phyloP scores from a whole-genome alignment of 2,888 invertebrate genomes.

The Melanotus villosus region DNA sequence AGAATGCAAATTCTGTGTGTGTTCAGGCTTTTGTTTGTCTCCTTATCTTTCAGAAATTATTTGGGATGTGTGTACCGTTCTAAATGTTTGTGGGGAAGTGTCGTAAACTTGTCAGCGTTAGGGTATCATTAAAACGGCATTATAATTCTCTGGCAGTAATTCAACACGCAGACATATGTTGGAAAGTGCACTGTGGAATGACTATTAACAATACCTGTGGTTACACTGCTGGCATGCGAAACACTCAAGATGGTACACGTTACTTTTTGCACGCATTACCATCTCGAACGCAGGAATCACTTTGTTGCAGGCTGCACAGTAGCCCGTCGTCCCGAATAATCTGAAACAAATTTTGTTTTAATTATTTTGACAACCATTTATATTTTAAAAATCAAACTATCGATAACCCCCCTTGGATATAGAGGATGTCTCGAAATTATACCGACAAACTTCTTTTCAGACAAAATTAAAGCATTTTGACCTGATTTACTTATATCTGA shows the following conservation, averaged over 20 bases:
- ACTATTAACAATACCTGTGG: conserved; percentile 79
- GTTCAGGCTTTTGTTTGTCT: neutral
- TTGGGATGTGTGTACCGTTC: conserved; percentile 20
- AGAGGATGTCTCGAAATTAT: no score
- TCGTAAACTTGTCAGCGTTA: conserved; percentile 42
- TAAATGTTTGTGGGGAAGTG: conserved; percentile 35
- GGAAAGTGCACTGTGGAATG: conserved; percentile 41
- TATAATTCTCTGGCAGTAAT: conserved; percentile 54
- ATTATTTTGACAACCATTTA: no score
- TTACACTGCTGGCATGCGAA: conserved; percentile 96
- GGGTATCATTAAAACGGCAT: conserved; percentile 53
- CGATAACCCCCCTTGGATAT: no score
- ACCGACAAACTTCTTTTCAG: no score
- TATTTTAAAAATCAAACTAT: no score
- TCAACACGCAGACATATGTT: conserved; percentile 46
- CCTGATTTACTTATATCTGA: no score
- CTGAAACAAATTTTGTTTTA: conserved; percentile 71
- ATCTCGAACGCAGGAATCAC: conserved; percentile 95
- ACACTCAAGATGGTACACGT: conserved; percentile 95
- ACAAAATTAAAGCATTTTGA: no score
- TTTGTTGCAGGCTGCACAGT: conserved; percentile 93
- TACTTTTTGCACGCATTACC: conserved; percentile 94
- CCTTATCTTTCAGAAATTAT: neutral
- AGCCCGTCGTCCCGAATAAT: conserved; percentile 91
- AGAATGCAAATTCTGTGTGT: neutral